Evolutionary conservation across 2,113 vertebrate genomes (phyloP).

Genomic region (Tachysurus vachellii): DNA sequence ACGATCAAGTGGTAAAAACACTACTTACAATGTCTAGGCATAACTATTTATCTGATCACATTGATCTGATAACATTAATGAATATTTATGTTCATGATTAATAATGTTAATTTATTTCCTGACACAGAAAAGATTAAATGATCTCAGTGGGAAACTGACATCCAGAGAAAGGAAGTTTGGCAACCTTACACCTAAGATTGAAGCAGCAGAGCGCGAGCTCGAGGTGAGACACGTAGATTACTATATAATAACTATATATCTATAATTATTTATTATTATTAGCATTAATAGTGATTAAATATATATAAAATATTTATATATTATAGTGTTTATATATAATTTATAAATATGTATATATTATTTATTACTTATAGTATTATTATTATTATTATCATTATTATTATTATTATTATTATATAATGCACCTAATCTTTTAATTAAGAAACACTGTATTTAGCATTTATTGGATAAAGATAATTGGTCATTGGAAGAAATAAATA

Average conservation of each 20-base stretch:
- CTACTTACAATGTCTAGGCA: neutral
- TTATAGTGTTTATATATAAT: too few species aligned
- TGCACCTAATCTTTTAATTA: neutral
- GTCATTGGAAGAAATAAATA: neutral
- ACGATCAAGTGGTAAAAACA: neutral
- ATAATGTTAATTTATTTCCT: neutral
- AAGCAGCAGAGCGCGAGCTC: constrained; percentile 2
- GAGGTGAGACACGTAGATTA: neutral
- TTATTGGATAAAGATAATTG: neutral
- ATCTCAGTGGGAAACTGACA: neutral
- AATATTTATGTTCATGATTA: neutral
- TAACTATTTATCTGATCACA: too few species aligned
- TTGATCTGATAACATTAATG: neutral
- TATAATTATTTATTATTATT: too few species aligned
- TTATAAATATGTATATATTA: too few species aligned
- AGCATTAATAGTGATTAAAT: too few species aligned
- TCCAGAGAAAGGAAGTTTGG: constrained; percentile 6
- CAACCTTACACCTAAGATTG: neutral
- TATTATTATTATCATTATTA: too few species aligned
- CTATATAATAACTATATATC: too few species aligned
- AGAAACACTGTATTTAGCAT: too few species aligned
- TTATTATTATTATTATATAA: too few species aligned
- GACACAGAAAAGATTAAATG: neutral
- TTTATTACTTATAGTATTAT: too few species aligned
- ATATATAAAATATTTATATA: too few species aligned